Evolutionary conservation across 2,113 vertebrate species (phyloP).

Genomic region (Petaurus breviceps): DNA sequence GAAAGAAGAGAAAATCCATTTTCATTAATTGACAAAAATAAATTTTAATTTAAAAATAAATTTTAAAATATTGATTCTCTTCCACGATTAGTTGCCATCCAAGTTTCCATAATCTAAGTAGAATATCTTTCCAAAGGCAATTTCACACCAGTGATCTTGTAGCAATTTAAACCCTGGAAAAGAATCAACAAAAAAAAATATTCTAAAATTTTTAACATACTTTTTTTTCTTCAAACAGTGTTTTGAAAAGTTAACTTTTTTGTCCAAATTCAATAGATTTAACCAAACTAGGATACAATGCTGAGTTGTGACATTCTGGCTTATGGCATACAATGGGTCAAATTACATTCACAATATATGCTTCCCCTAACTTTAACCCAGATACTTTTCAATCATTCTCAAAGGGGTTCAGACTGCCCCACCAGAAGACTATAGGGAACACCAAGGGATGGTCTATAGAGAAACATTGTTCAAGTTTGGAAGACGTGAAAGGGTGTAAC

Average conservation of each 20-base stretch:
- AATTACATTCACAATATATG: slow-evolving; percentile 42
- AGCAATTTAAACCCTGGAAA: slow-evolving; percentile 1
- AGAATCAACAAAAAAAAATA: background rate
- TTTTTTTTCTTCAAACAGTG: background rate
- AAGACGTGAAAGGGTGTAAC: background rate
- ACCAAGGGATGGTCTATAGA: background rate
- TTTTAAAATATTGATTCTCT: background rate
- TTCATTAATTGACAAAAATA: background rate
- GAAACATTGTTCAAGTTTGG: background rate
- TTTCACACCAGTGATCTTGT: background rate
- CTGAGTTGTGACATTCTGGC: background rate
- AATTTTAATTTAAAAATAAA: background rate
- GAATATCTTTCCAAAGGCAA: background rate
- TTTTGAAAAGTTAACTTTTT: slow-evolving; percentile 32
- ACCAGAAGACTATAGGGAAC: background rate
- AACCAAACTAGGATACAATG: background rate
- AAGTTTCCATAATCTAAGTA: background rate
- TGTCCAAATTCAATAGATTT: slow-evolving; percentile 19
- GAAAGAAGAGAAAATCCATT: background rate
- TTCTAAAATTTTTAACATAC: background rate
- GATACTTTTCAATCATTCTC: background rate
- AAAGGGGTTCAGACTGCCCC: background rate
- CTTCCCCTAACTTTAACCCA: background rate
- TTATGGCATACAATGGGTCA: background rate
- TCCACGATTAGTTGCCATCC: background rate